These are phyloP conservation scores for Neopelma chrysocephalum DNA, from an alignment of 2,797 vertebrate species.

Conservation along the genomic window DNA sequence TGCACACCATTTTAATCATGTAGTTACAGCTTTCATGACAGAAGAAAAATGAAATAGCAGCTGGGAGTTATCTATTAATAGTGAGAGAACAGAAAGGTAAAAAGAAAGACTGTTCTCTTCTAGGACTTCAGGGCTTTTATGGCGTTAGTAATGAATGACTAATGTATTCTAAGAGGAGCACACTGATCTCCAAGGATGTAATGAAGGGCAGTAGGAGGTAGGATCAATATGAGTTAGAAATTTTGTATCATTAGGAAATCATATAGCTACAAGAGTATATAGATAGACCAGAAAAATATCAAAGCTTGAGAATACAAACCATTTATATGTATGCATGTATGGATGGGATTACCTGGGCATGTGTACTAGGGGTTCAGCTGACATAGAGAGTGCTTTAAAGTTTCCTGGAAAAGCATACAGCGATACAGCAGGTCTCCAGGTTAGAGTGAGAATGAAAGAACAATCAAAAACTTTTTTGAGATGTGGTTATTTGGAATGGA, in stretches of 20 bases:
- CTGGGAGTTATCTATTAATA: slow-evolving; percentile 67
- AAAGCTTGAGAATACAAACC: background rate
- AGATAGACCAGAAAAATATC: background rate
- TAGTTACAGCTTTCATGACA: slow-evolving; percentile 65
- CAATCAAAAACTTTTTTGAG: background rate
- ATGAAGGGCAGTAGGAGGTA: slow-evolving; percentile 22
- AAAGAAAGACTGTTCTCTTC: slow-evolving; percentile 23
- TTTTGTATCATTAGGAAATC: slow-evolving; percentile 7
- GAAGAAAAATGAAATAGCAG: slow-evolving; percentile 67
- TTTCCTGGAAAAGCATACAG: background rate
- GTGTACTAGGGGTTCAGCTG: background rate
- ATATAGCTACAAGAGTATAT: background rate
- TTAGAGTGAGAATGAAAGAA: background rate
- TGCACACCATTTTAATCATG: slow-evolving; percentile 65
- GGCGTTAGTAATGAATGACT: slow-evolving; percentile 1
- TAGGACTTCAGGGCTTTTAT: slow-evolving; percentile 15
- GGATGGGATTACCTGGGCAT: background rate
- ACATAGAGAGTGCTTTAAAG: background rate
- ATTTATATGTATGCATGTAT: rapidly evolving
- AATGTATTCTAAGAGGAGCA: slow-evolving; percentile 24
- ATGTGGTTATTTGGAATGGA: background rate
- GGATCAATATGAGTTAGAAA: slow-evolving; percentile 48
- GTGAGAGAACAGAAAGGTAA: slow-evolving; percentile 36
- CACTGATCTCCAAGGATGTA: slow-evolving; percentile 38
- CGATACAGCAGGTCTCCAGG: rapidly evolving